phyloP scores from a whole-genome alignment of 2,113 vertebrate genomes.

The Corynorhinus townsendii region DNA sequence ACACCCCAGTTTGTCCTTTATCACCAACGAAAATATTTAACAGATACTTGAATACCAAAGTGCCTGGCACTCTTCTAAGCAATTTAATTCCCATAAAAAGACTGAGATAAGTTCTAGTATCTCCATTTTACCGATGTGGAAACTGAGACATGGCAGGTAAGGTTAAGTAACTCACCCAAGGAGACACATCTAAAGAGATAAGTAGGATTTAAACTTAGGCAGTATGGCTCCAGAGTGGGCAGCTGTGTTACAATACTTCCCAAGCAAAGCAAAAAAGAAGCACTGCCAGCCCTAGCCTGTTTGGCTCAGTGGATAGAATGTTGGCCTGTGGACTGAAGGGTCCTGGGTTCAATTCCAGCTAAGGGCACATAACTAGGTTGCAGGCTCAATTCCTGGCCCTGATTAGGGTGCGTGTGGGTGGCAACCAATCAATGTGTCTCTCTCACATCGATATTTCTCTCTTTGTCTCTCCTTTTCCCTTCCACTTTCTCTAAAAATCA shows the following conservation, averaged over 20 bases:
- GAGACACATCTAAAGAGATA: neutral
- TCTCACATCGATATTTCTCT: too few relatives aligned
- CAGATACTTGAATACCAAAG: neutral
- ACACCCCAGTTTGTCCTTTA: neutral
- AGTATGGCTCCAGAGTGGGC: neutral
- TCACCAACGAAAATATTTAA: neutral
- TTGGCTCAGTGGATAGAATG: too few relatives aligned
- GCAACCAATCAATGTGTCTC: too few relatives aligned
- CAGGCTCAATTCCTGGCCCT: too few relatives aligned
- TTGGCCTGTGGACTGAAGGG: too few relatives aligned
- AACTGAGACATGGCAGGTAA: neutral
- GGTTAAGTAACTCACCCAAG: neutral
- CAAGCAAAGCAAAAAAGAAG: neutral
- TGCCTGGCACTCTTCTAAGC: neutral
- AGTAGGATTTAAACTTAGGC: neutral
- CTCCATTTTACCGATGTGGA: constrained; percentile 6
- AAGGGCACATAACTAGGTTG: too few relatives aligned
- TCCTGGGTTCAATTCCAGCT: too few relatives aligned
- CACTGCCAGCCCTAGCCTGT: neutral
- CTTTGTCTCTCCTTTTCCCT: too few relatives aligned
- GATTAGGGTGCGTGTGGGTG: too few relatives aligned
- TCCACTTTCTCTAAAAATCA: too few relatives aligned
- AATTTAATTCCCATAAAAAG: neutral
- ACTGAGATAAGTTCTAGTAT: neutral
- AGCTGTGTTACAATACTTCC: neutral